A percentile compares a stretch with the other conserved stretches of the same genome.
Evolutionary conservation across 2,797 vertebrate species (phyloP).

Genomic region (Phataginus tetradactyla): DNA sequence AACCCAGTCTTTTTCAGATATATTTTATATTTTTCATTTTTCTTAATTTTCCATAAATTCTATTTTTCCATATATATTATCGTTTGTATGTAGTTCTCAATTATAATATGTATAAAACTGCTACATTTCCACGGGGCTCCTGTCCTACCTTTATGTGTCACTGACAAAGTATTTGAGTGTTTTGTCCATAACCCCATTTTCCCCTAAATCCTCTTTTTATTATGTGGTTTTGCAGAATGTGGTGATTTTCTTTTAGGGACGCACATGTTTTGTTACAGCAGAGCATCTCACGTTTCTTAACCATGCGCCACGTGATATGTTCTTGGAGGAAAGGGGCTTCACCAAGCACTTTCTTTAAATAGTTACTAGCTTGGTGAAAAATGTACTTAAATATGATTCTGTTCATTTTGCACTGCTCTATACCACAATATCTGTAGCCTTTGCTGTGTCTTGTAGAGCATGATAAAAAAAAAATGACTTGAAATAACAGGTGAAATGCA

Average conservation of each 20-base stretch:
- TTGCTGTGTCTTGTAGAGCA: neutral
- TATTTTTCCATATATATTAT: accelerated
- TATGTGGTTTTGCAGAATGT: neutral
- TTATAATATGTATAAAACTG: neutral
- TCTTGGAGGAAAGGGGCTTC: neutral
- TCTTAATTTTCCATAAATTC: too few species aligned
- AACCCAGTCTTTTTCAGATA: neutral
- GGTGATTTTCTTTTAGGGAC: neutral
- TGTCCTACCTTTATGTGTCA: neutral
- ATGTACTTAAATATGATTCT: neutral
- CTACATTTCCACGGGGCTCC: neutral
- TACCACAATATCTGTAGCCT: neutral
- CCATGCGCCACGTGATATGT: neutral
- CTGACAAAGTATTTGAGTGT: neutral
- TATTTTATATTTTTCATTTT: too few species aligned
- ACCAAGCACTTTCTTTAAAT: too few species aligned
- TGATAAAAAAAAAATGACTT: neutral
- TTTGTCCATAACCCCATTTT: neutral
- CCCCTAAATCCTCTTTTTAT: neutral
- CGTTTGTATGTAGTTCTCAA: neutral
- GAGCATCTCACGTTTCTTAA: neutral
- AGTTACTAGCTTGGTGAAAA: neutral
- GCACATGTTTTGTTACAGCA: neutral
- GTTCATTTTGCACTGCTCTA: neutral
- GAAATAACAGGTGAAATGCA: neutral